These are phyloP conservation scores for Loris lydekkerianus DNA, from an alignment of 2,797 vertebrate species.

Conservation along the genomic window DNA sequence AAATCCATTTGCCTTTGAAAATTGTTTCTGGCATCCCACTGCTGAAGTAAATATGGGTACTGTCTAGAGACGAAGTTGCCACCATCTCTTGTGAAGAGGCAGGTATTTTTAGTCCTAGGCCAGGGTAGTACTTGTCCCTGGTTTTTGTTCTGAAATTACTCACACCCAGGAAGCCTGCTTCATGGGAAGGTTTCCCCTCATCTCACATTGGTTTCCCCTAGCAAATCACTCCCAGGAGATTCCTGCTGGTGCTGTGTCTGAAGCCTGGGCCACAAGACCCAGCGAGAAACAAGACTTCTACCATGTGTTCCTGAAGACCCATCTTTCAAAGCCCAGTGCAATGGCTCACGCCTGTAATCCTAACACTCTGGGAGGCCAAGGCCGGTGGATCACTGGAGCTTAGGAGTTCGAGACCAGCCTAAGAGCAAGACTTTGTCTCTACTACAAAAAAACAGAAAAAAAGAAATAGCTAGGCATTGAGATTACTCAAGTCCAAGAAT, in stretches of 20 bases:
- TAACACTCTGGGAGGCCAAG: too few relatives aligned
- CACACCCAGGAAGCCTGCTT: neutral
- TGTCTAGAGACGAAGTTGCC: neutral
- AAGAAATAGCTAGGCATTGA: too few relatives aligned
- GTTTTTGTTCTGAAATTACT: conserved; percentile 9
- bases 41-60: neutral
- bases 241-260: neutral
- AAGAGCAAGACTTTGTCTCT: too few relatives aligned
- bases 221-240: neutral
- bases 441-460: too few relatives aligned
- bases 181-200: neutral
- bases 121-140: neutral
- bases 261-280: neutral
- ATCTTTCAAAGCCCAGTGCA: too few relatives aligned
- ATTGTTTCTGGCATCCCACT: neutral
- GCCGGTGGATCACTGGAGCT: too few relatives aligned
- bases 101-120: neutral
- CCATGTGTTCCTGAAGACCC: neutral
- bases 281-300: neutral
- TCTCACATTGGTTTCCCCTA: neutral
- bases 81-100: neutral
- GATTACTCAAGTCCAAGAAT: too few relatives aligned
- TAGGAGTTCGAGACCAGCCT: too few relatives aligned
- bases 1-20: neutral
- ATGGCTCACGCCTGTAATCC: too few relatives aligned